Evolutionary conservation across 1,140 invertebrate genomes (phyloP).

Genomic region (Eurosta solidaginis): DNA sequence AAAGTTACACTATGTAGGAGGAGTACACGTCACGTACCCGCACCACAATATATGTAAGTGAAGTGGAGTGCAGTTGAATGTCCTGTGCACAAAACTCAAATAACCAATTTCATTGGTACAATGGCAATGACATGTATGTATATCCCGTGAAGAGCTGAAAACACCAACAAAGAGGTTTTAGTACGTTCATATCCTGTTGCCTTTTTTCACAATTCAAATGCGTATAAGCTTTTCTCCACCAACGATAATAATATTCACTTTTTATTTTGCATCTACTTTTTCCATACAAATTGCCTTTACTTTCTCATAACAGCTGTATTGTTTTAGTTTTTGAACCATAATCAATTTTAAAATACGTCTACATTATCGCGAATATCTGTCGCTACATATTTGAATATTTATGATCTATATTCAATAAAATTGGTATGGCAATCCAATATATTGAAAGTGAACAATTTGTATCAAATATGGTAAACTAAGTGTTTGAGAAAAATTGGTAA

Average conservation of each 20-base stretch:
- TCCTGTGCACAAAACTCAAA: constrained; percentile 24
- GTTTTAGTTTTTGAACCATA: constrained; percentile 6
- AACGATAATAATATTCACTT: constrained; percentile 25
- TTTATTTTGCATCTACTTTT: constrained; percentile 46
- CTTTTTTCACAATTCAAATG: constrained; percentile 17
- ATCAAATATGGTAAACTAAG: constrained; percentile 24
- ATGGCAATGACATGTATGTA: background rate
- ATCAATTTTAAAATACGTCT: background rate
- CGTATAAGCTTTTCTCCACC: constrained; percentile 3
- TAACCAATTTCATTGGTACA: constrained; percentile 5
- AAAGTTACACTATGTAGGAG: constrained; percentile 23
- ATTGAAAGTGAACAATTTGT: constrained; percentile 51
- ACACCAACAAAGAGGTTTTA: constrained; percentile 36
- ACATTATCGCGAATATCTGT: background rate
- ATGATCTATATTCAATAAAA: background rate
- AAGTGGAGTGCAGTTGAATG: constrained; percentile 20
- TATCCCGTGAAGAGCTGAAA: constrained; percentile 38
- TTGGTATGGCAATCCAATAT: constrained; percentile 45
- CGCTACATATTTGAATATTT: background rate
- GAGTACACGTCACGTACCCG: constrained; percentile 16
- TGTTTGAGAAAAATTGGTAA: background rate
- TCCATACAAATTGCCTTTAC: constrained; percentile 57
- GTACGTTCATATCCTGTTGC: constrained; percentile 32
- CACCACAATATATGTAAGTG: background rate
- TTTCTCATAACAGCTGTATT: background rate